phyloP scores from a whole-genome alignment of 2,888 invertebrate species.

The Acanthacorydalis orientalis region DNA sequence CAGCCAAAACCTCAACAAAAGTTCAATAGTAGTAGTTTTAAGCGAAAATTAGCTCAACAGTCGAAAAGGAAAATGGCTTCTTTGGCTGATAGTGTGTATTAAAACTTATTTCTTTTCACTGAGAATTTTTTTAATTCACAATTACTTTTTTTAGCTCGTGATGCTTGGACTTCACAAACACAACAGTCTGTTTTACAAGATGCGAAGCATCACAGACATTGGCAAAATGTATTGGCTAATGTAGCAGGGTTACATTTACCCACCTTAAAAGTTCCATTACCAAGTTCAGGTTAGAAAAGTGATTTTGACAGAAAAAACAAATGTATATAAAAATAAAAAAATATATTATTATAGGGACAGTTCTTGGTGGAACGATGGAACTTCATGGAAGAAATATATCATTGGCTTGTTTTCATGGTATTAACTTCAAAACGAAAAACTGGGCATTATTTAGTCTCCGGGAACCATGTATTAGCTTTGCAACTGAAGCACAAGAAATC shows the following conservation, averaged over 20 bases:
- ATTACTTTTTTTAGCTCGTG: slow-evolving; percentile 10
- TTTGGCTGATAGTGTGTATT: neutral
- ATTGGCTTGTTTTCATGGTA: slow-evolving; percentile 92
- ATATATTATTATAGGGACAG: slow-evolving; percentile 38
- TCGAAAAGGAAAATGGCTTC: neutral
- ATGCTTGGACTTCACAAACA: slow-evolving; percentile 11
- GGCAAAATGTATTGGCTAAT: slow-evolving; percentile 76
- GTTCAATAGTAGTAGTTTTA: slow-evolving; percentile 17
- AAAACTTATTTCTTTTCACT: neutral
- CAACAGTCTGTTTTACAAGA: slow-evolving; percentile 28
- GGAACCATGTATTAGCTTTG: slow-evolving; percentile 83
- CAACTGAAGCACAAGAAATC: slow-evolving; percentile 82
- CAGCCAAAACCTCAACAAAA: slow-evolving; percentile 30
- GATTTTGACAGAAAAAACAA: neutral
- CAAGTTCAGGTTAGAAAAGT: slow-evolving; percentile 29
- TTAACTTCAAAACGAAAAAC: slow-evolving; percentile 87
- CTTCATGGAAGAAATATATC: slow-evolving; percentile 81
- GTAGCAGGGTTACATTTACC: slow-evolving; percentile 68
- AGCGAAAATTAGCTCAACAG: slow-evolving; percentile 14
- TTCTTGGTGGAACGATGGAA: slow-evolving; percentile 78
- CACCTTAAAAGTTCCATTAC: slow-evolving; percentile 49
- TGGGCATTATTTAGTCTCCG: slow-evolving; percentile 92
- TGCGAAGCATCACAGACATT: slow-evolving; percentile 78
- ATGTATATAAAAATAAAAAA: neutral
- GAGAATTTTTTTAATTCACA: neutral